A percentile compares a stretch with the other conserved stretches of the same genome.
These are phyloP conservation scores for Melanotaenia maccullochi DNA, from an alignment of 2,797 vertebrate genomes.

Conservation along the genomic window DNA sequence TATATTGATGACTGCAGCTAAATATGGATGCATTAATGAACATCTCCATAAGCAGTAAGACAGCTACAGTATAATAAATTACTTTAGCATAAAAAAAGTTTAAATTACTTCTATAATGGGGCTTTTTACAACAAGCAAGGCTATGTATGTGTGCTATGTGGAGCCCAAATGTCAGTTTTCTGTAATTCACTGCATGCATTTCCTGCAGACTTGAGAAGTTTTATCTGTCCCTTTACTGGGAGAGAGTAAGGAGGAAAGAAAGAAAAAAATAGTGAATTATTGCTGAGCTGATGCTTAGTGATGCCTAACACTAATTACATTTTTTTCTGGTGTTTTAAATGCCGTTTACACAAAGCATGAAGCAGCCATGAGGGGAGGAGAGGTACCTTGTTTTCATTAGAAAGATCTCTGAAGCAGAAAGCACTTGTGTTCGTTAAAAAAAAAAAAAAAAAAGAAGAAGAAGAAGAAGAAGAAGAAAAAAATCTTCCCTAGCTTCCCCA, in stretches of 20 bases:
- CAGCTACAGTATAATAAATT: conserved; percentile 51
- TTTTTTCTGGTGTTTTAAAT: conserved; percentile 75
- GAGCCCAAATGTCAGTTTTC: conserved; percentile 54
- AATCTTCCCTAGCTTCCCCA: conserved; percentile 1
- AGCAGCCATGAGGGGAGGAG: conserved; percentile 57
- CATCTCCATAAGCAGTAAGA: conserved; percentile 53
- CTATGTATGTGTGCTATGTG: conserved; percentile 34
- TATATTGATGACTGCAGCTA: conserved; percentile 57
- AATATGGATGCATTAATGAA: conserved; percentile 69
- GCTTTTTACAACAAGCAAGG: conserved; percentile 47
- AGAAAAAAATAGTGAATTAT: conserved; percentile 46
- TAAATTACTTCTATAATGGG: conserved; percentile 41
- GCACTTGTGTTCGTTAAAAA: conserved; percentile 44
- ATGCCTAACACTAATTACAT: conserved; percentile 78
- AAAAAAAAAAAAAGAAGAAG: not conserved
- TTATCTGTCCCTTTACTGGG: conserved; percentile 29
- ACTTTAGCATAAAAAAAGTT: conserved; percentile 28
- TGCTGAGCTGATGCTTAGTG: conserved; percentile 68
- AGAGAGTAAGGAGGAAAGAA: conserved; percentile 25
- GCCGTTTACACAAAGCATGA: conserved; percentile 73
- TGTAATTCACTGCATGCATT: conserved; percentile 40
- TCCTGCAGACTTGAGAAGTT: conserved; percentile 47
- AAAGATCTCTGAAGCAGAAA: conserved; percentile 65
- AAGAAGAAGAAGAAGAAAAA: too few species aligned
- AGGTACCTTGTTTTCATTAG: conserved; percentile 70